Evolutionary conservation across 2,888 invertebrate genomes (phyloP), one percentile per base, ranked within the genome.

Genomic region (Ophraella communa): DNA sequence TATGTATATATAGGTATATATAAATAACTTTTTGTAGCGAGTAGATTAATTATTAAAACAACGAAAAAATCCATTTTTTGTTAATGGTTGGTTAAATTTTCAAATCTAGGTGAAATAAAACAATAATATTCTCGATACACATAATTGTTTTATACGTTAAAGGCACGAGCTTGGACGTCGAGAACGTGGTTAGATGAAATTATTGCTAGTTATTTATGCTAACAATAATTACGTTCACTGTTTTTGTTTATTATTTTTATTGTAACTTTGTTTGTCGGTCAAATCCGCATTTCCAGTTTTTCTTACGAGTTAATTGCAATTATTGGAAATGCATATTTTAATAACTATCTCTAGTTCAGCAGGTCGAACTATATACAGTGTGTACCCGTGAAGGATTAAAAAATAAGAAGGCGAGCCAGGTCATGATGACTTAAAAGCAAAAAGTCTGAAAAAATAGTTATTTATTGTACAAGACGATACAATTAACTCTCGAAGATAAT

Each of bases 31-130:
- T n/a, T n/a, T n/a, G n/a, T n/a, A n/a, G n/a, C n/a, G n/a, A n/a
- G n/a, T n/a, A n/a, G n/a, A n/a, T n/a, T n/a, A n/a, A n/a, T n/a
- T n/a, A n/a, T n/a, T n/a, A n/a, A n/a, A n/a, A n/a, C n/a, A n/a
- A n/a, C n/a, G n/a, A n/a, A n/a, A n/a, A n/a, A n/a, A n/a, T 30
- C 10, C 30, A 30, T 30, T 30, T 30, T 30, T 30, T 30, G 30
- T 55, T 55, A 55, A 56, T 56, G 45, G 27, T 56, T 45, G 39
- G 56, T 23, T 56, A 20, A 39, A 24, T 27, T 44, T 45, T 56
- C 17, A 30, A 56, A 56, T 56, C 45, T 56, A 45, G 56, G 56
- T 56, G 30, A 56, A 20, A 45, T 56, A 4, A 17, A 27, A 27
- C 27, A 55, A 56, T 45, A 52, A 17, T n/a, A n/a, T n/a, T n/a